Conservation (phyloP, 2,797 vertebrate genomes). For the Percopsis omiscomaycus region DNA sequence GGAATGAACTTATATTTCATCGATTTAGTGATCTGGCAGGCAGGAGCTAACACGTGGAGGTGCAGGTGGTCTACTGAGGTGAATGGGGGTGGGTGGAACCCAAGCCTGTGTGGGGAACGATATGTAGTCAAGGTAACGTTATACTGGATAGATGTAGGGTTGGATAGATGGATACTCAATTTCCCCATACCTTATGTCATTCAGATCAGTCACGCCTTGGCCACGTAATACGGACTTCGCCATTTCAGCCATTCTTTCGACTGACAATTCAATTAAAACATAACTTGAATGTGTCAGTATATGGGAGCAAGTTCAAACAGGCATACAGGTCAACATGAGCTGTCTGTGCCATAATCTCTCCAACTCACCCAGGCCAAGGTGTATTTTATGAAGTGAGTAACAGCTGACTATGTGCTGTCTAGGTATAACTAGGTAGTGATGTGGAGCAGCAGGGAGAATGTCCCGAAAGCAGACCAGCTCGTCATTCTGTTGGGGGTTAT, state of each 20-base stretch:
- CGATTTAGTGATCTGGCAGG: constrained; percentile 33
- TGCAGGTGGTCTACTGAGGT: constrained; percentile 70
- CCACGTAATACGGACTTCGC: constrained; percentile 53
- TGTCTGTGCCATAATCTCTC: background rate
- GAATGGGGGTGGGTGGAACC: constrained; percentile 67
- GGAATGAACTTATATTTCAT: constrained; percentile 54
- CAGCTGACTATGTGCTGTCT: constrained; percentile 58
- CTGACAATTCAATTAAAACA: constrained; percentile 43
- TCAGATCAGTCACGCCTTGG: constrained; percentile 57
- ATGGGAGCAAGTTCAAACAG: background rate
- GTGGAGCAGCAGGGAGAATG: constrained; percentile 63
- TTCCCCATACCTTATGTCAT: constrained; percentile 48
- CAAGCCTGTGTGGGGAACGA: constrained; percentile 52
- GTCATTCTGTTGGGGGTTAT: constrained; percentile 43
- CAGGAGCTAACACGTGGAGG: constrained; percentile 69
- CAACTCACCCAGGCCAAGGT: constrained; percentile 53
- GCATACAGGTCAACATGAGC: background rate
- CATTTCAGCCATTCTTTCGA: constrained; percentile 63
- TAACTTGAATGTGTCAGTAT: background rate
- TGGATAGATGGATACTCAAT: background rate
- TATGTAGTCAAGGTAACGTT: background rate
- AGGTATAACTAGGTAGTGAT: constrained; percentile 69
- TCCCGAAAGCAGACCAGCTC: constrained; percentile 69
- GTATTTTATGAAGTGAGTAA: constrained; percentile 34
- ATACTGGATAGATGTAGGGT: background rate